Conservation (phyloP, 2,888 invertebrate genomes). For the Heliothis peltigera region DNA sequence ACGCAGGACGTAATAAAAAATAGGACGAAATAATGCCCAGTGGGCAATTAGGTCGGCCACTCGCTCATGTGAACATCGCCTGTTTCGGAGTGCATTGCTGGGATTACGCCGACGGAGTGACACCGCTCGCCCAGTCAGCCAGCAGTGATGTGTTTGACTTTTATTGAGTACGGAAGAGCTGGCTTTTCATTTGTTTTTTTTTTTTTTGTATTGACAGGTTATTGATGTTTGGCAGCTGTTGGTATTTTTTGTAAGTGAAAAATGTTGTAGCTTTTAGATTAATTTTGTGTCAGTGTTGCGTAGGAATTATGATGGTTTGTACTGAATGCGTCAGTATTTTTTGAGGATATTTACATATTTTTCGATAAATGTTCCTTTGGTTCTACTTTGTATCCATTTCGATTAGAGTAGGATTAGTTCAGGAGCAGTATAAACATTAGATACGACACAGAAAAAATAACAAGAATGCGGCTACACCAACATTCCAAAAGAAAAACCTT, state of each 20-base stretch:
- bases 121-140: slow-evolving; percentile 14
- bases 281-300: background rate
- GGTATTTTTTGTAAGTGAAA: too few species aligned
- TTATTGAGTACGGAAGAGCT: background rate
- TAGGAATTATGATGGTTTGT: too few species aligned
- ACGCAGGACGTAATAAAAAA: slow-evolving; percentile 55
- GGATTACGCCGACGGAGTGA: slow-evolving; percentile 41
- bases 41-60: slow-evolving; percentile 58
- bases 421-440: too few species aligned
- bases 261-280: too few species aligned
- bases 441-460: too few species aligned
- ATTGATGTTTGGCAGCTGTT: background rate
- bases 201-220: background rate
- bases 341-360: too few species aligned
- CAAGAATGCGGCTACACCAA: too few species aligned
- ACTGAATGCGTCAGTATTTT: too few species aligned
- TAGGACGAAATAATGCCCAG: slow-evolving; percentile 50
- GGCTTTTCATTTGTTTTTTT: background rate
- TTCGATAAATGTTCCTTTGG: too few species aligned
- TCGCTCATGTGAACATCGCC: slow-evolving; percentile 40
- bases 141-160: slow-evolving; percentile 22
- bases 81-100: slow-evolving; percentile 42
- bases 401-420: too few species aligned
- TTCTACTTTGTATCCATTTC: too few species aligned
- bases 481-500: too few species aligned